phyloP scores from a whole-genome alignment of 2,113 vertebrate species.

The Fukomys damarensis region DNA sequence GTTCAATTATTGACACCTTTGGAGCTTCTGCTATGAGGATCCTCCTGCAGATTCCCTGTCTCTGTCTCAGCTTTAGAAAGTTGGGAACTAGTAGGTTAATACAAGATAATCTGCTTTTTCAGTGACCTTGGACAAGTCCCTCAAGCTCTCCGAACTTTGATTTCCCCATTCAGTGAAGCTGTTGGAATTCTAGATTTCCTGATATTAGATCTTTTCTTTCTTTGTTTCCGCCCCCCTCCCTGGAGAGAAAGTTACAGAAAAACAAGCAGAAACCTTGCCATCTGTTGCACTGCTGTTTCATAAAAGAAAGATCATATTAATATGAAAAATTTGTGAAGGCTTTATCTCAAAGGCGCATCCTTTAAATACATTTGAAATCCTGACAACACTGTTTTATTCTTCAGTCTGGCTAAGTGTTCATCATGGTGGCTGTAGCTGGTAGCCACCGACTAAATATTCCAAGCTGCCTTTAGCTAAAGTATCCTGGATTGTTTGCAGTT shows the following conservation, averaged over 20 bases:
- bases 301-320: slow-evolving; percentile 17
- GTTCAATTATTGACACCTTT: not conserved
- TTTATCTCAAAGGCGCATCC: not conserved
- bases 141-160: not conserved
- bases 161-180: not conserved
- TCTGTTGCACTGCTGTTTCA: not conserved
- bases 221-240: not conserved
- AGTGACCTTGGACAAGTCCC: not conserved
- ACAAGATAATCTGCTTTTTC: not conserved
- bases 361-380: not conserved
- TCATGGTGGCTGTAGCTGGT: accelerated
- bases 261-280: not conserved
- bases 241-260: not conserved
- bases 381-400: not conserved
- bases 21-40: not conserved
- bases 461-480: not conserved
- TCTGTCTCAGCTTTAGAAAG: not conserved
- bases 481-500: not conserved
- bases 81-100: not conserved
- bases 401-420: not conserved
- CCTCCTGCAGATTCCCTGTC: not conserved
- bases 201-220: not conserved
- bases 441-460: not conserved
- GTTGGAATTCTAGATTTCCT: not conserved
- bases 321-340: not conserved